Percentiles rank a stretch among this genome's conserved stretches.
phyloP scores from a whole-genome alignment of 2,113 vertebrate genomes.

The Theristicus caerulescens region DNA sequence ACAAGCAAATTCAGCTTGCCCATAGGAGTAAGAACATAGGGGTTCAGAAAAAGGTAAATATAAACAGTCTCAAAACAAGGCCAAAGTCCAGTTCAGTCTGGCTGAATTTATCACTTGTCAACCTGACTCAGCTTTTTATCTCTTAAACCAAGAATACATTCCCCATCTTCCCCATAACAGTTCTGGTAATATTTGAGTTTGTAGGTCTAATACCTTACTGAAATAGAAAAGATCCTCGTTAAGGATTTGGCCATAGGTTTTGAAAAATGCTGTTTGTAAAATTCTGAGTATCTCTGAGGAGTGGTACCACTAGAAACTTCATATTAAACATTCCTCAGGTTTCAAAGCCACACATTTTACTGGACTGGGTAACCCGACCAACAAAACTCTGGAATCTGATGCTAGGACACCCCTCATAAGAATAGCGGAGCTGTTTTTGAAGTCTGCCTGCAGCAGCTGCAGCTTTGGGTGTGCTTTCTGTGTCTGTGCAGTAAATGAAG shows the following conservation, averaged over 20 bases:
- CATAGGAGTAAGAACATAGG: rapidly evolving
- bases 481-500: rapidly evolving
- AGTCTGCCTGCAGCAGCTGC: not conserved
- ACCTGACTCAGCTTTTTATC: not conserved
- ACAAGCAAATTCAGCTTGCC: not conserved
- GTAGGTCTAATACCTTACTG: not conserved
- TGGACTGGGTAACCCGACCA: not conserved
- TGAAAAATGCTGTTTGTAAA: not conserved
- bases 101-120: not conserved
- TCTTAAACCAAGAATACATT: not conserved
- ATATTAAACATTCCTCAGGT: not conserved
- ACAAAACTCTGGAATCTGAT: not conserved
- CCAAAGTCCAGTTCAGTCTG: not conserved
- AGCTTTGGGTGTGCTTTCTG: not conserved
- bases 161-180: not conserved
- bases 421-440: not conserved
- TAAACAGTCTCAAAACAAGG: not conserved
- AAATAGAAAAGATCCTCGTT: not conserved
- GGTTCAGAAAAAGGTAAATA: not conserved
- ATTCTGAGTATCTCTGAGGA: not conserved
- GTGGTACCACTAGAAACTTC: not conserved
- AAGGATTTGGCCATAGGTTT: not conserved
- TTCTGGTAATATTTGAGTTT: not conserved
- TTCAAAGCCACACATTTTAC: not conserved
- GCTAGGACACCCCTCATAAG: no score